phyloP scores from a whole-genome alignment of 2,888 invertebrate genomes.

The Rotaria sp. region DNA sequence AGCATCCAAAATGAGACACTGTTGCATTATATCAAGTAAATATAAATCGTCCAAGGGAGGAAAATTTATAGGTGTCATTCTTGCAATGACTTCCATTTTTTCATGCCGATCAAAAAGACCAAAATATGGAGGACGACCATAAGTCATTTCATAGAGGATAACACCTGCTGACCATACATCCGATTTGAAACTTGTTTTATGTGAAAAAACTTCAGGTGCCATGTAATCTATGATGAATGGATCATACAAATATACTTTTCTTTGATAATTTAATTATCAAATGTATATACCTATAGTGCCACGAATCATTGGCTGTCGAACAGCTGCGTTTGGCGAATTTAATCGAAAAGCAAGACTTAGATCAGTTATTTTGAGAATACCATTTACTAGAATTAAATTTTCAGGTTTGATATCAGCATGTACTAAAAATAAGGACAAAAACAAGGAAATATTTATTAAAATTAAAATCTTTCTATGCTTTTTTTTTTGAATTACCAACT shows the following conservation, averaged over 20 bases:
- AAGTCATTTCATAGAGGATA: constrained; percentile 16
- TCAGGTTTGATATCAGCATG: constrained; percentile 27
- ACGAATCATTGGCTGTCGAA: too few relatives aligned
- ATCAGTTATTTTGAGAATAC: neutral
- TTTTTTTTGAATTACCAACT: neutral
- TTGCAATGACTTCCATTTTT: neutral
- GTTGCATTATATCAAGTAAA: neutral
- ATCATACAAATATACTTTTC: neutral
- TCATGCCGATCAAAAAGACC: neutral
- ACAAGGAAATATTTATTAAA: neutral
- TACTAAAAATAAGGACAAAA: neutral
- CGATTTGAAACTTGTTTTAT: neutral
- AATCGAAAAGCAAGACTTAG: neutral
- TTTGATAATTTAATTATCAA: neutral
- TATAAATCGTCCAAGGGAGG: neutral
- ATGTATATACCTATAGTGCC: neutral
- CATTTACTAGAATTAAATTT: neutral
- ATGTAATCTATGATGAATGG: neutral
- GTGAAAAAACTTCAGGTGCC: neutral
- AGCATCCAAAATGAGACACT: neutral
- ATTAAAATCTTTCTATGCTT: neutral
- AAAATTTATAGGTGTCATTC: neutral
- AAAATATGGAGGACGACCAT: neutral
- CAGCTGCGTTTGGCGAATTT: too few relatives aligned
- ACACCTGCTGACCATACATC: neutral